These are phyloP conservation scores for Allophyes oxyacanthae DNA, from an alignment of 2,888 invertebrate species.

Conservation along the genomic window DNA sequence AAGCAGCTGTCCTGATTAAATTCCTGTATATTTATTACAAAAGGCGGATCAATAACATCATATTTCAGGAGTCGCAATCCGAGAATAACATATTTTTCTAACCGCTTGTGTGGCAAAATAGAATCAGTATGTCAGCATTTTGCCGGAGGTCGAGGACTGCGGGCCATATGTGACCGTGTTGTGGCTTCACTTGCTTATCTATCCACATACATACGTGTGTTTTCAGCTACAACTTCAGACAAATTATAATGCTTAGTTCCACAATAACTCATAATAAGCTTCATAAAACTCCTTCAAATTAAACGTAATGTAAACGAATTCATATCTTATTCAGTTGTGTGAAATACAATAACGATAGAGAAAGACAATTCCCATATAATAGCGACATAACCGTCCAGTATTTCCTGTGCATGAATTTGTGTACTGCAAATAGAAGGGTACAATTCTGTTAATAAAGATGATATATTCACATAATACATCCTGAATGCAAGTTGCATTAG, in stretches of 20 bases:
- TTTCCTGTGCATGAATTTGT: conserved; percentile 34
- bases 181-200: conserved; percentile 45
- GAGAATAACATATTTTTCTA: conserved; percentile 74
- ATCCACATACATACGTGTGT: conserved; percentile 5
- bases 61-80: conserved; percentile 62
- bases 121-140: conserved; percentile 70
- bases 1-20: too few relatives aligned
- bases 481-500: conserved; percentile 70
- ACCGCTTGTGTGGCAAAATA: conserved; percentile 65
- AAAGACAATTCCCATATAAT: conserved; percentile 12
- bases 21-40: conserved; percentile 36
- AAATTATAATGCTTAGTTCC: neutral
- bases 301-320: too few relatives aligned
- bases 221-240: conserved; percentile 1
- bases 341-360: conserved; percentile 7
- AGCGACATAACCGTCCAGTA: conserved; percentile 39
- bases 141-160: conserved; percentile 60
- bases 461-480: conserved; percentile 56
- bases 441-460: conserved; percentile 52
- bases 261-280: neutral
- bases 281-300: too few relatives aligned
- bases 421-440: conserved; percentile 35
- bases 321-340: too few relatives aligned
- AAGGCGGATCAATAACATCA: conserved; percentile 61
- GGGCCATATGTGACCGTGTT: conserved; percentile 70